phyloP scores from a whole-genome alignment of 2,888 invertebrate genomes.

The Phalera bucephala region DNA sequence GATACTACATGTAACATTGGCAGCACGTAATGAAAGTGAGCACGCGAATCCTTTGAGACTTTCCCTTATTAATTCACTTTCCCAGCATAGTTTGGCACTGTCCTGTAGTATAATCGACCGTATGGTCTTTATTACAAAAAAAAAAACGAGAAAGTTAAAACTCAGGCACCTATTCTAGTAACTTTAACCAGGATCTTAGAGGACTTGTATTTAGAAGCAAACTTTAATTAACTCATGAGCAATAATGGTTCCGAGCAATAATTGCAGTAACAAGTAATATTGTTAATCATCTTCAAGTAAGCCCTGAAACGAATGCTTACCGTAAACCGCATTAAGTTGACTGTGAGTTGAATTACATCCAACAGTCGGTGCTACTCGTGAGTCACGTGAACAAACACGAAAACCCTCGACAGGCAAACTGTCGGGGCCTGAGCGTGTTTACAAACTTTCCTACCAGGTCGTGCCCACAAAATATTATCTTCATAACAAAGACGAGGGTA shows the following conservation, averaged over 20 bases:
- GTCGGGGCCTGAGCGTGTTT: slow-evolving; percentile 46
- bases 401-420: slow-evolving; percentile 39
- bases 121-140: slow-evolving; percentile 11
- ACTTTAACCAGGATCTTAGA: no score
- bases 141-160: no score
- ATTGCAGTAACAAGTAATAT: no score
- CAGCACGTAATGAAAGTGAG: slow-evolving; percentile 56
- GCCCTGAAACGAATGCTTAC: slow-evolving; percentile 35
- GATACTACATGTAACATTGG: slow-evolving; percentile 39
- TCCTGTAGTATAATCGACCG: slow-evolving; percentile 20
- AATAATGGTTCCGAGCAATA: no score
- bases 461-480: slow-evolving; percentile 42
- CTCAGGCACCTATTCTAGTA: no score
- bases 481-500: slow-evolving; percentile 31
- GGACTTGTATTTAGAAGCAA: no score
- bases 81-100: slow-evolving; percentile 47
- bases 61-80: slow-evolving; percentile 79
- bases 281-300: slow-evolving; percentile 12
- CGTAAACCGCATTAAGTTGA: slow-evolving; percentile 33
- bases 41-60: slow-evolving; percentile 72
- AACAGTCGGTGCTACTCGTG: slow-evolving; percentile 34
- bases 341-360: slow-evolving; percentile 28
- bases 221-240: no score
- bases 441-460: slow-evolving; percentile 52
- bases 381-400: slow-evolving; percentile 56